These are phyloP conservation scores for Endotricha flammealis DNA, from an alignment of 2,888 invertebrate genomes.

Conservation along the genomic window DNA sequence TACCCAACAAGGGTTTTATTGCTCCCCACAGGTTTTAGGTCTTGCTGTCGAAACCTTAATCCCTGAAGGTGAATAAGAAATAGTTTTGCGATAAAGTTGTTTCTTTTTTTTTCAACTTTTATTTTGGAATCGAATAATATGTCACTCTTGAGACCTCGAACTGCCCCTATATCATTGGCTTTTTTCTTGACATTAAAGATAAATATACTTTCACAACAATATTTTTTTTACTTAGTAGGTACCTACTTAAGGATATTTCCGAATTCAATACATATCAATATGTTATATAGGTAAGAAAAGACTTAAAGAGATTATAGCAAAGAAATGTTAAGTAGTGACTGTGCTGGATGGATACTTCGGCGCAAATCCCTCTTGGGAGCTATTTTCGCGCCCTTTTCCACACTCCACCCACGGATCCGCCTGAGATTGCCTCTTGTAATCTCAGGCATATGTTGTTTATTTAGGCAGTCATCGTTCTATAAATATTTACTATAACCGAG, in stretches of 20 bases:
- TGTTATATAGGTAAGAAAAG: neutral
- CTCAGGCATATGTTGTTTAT: neutral
- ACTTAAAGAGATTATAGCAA: neutral
- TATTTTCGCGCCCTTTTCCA: neutral
- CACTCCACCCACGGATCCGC: neutral
- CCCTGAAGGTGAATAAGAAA: slow-evolving; percentile 1
- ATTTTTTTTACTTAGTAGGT: too few relatives aligned
- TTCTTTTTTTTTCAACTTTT: too few relatives aligned
- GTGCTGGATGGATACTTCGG: neutral
- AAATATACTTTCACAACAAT: too few relatives aligned
- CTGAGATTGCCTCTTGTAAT: neutral
- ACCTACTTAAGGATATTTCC: too few relatives aligned
- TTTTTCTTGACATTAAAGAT: too few relatives aligned
- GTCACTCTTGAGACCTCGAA: too few relatives aligned
- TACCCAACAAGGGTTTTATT: slow-evolving; percentile 22
- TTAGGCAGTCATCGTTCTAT: too few relatives aligned
- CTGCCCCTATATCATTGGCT: too few relatives aligned
- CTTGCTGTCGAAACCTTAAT: slow-evolving; percentile 7
- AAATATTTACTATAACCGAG: too few relatives aligned
- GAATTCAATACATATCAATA: too few relatives aligned
- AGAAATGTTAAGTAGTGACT: neutral
- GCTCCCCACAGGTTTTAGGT: slow-evolving; percentile 15
- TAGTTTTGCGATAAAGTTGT: too few relatives aligned
- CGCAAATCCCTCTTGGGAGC: neutral
- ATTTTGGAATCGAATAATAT: too few relatives aligned